phyloP scores from a whole-genome alignment of 2,113 vertebrate genomes.

The Choloepus hoffmanni region DNA sequence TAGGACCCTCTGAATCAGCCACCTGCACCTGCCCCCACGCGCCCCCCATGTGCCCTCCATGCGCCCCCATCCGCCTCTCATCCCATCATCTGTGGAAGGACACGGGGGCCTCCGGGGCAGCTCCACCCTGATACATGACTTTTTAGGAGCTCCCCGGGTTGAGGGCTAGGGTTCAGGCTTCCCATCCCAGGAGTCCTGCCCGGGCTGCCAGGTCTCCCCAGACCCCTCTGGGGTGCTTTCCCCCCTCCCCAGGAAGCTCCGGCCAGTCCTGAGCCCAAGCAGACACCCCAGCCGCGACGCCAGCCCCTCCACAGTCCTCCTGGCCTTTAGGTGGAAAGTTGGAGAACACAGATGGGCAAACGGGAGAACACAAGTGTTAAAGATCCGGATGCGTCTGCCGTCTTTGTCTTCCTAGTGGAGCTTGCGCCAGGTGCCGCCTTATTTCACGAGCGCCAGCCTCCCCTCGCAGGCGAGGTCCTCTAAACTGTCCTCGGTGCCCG shows the following conservation, averaged over 20 bases:
- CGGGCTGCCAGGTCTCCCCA: no score
- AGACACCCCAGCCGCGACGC: no score
- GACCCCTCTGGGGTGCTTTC: accelerated
- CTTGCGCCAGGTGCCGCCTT: no score
- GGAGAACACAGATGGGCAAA: neutral
- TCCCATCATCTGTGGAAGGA: no score
- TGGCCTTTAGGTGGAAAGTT: accelerated
- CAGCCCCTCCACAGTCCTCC: no score
- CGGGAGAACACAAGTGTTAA: accelerated
- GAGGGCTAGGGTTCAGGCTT: neutral
- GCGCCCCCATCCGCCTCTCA: no score
- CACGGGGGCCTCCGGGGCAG: no score
- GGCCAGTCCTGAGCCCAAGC: no score
- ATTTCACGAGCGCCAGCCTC: accelerated
- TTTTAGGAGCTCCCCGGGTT: neutral
- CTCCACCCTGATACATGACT: no score
- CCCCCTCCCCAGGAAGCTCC: neutral
- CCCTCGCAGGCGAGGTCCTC: neutral
- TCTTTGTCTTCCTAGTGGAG: no score
- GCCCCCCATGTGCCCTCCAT: no score
- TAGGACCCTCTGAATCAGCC: no score
- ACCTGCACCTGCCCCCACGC: neutral
- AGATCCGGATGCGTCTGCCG: accelerated
- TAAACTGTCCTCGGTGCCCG: accelerated
- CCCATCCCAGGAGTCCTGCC: accelerated